These are phyloP conservation scores for Drosophila murphyi DNA, from an alignment of 1,140 invertebrate species.

Conservation along the genomic window DNA sequence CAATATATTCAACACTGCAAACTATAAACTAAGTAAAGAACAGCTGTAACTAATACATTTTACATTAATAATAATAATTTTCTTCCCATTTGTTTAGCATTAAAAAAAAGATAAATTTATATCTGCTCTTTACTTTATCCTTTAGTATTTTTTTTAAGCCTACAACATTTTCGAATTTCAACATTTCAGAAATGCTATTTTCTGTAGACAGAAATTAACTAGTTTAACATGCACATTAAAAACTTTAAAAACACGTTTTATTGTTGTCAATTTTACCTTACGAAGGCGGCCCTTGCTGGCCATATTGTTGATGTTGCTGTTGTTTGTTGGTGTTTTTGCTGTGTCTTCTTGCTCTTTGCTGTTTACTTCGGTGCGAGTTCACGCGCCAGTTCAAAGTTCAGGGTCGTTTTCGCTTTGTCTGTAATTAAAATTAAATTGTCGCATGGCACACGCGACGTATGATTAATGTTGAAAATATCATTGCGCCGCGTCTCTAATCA, in stretches of 20 bases:
- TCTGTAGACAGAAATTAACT: too few relatives aligned
- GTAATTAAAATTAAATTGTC: conserved; percentile 49
- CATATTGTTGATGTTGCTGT: conserved; percentile 40
- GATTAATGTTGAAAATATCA: conserved; percentile 54
- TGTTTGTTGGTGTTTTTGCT: not conserved
- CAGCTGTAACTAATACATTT: too few relatives aligned
- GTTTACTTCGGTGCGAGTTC: conserved; percentile 49
- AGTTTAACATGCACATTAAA: too few relatives aligned
- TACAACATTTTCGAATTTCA: too few relatives aligned
- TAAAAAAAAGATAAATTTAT: too few relatives aligned
- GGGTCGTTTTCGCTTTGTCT: conserved; percentile 56
- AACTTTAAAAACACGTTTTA: not conserved
- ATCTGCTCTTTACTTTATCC: too few relatives aligned
- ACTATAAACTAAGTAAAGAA: too few relatives aligned
- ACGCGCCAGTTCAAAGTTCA: conserved; percentile 66
- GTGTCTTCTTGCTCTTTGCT: conserved; percentile 13
- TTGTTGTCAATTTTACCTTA: conserved; percentile 54
- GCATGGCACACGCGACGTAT: conserved; percentile 73
- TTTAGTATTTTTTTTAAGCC: too few relatives aligned
- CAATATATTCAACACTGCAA: too few relatives aligned
- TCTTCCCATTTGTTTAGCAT: too few relatives aligned
- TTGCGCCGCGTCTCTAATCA: conserved; percentile 35
- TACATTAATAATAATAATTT: too few relatives aligned
- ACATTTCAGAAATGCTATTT: too few relatives aligned
- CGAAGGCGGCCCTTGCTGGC: conserved; percentile 67